Base-by-base conservation (phyloP, 2,888 invertebrate species). In the Netelia inedita region DNA sequence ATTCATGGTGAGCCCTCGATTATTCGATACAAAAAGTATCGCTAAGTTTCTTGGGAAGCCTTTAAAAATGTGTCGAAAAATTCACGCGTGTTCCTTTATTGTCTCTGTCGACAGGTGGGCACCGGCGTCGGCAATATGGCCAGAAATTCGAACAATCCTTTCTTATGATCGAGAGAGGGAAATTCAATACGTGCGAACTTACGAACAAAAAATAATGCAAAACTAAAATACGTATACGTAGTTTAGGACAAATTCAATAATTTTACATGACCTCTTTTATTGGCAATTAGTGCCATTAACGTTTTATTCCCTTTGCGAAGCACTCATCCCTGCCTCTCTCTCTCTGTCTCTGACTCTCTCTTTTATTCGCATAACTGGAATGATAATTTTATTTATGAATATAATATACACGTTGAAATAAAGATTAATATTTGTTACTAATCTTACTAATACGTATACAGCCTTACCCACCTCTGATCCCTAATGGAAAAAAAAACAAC, bases 121-220 rank as follows among this genome's bases (percentile, higher is more conserved):
- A 91, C 93, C 21, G 92, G 92, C 55, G 89, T 92, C 82, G 92
- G 90, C 85, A 92, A 92, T 88, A 89, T 91, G 87, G 90, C 92
- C 78, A 92, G 94, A 88, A 95, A 94, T 92, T 95, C 95, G 83
- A 95, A 94, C 93, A 95, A 95, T 91, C 95, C 95, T 61, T 95
- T 95, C 92, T 95, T 95, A 94, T 95, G 95, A 95, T 93, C 86
- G 87, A 89, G 85, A 85, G 88, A 85, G 81, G 81, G 86, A 86
- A 86, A 89, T 81, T 82, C 88, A 85, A 88, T 53, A 74, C 71
- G 85, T 88, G 89, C 86, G 80, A 89, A 89, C 88, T 89, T 89
- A 89, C 88, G 90, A 92, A 92, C 91, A 89, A 84, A 85, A 78
- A 91, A 90, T 88, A 89, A 89, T 89, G 88, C 88, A 89, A 91